Evolutionary conservation across 2,797 vertebrate species (phyloP), one percentile per base, ranked within the genome.

Genomic region (Novumbra hubbsi): DNA sequence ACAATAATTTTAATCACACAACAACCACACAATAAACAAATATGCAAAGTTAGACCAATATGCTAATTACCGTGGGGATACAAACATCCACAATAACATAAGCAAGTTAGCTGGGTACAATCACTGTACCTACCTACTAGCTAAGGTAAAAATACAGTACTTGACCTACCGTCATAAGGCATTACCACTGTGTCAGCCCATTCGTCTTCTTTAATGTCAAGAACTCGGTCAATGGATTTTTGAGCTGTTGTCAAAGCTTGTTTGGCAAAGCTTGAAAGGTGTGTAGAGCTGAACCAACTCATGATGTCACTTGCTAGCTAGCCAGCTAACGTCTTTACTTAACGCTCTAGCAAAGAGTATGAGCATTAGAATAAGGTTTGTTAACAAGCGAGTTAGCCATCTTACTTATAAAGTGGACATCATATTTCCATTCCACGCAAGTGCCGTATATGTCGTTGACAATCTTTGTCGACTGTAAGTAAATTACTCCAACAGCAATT

Each of bases 201-300:
- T 70, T 94, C 97, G 79, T 97, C 97, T 73, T 97, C 96, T 89
- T 98, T 92, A 77, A 99, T 99, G 85, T 99, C 98, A 92, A 99
- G 84, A 73, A 99, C 98, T 74, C 98, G 89, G 88, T 99, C 97
- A 82, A 99, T 99, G 60, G 98, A 99, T 82, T 99, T 99, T 92
- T 99, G 98, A 57, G 98, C 98, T 84, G 95, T 93, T 50, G 96
- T 97, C 84, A 99, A 91, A 76, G 98, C 98, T 93, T 99, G 98
- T 88, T 99, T 99, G 71, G 97, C 98, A 80, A 99, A 99, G 85
- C 91, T 98, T 73, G 98, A 99, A 71, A 99, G 89, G 73, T 99
- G 97, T 38, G 97, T 96, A 24, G 98, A 91, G 89, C 99, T 99
- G 86, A 99, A 98, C 98, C 98, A 99, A 86, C 97, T 99, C 98